Conservation (phyloP, 2,797 vertebrate species). For the Stomatorhinus walkeri region DNA sequence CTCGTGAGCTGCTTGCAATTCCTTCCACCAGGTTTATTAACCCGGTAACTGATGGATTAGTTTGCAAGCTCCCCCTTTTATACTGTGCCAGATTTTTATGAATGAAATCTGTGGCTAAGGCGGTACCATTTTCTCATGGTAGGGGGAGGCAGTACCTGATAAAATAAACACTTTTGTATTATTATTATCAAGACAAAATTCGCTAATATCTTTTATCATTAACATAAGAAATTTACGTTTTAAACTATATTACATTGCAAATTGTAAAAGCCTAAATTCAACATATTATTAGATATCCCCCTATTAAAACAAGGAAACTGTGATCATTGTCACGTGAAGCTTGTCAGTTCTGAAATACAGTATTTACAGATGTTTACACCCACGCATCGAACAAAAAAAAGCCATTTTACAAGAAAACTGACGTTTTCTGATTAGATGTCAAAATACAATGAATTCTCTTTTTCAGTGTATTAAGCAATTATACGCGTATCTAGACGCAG, state of each 20-base stretch:
- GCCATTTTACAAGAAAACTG: constrained; percentile 14
- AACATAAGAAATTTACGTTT: neutral
- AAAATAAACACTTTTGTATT: constrained; percentile 20
- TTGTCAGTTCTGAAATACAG: constrained; percentile 42
- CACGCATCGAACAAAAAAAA: constrained; percentile 15
- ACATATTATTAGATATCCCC: neutral
- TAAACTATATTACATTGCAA: neutral
- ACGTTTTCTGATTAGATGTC: constrained; percentile 13
- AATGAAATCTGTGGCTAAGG: constrained; percentile 62
- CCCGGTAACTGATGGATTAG: constrained; percentile 67
- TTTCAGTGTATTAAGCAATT: neutral
- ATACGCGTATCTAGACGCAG: neutral
- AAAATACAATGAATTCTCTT: constrained; percentile 3
- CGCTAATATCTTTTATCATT: neutral
- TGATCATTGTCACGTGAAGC: constrained; percentile 31
- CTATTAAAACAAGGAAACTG: constrained; percentile 8
- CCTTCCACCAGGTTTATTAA: constrained; percentile 66
- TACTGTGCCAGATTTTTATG: constrained; percentile 73
- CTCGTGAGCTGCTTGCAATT: neutral
- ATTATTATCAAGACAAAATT: neutral
- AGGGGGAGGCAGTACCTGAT: constrained; percentile 12
- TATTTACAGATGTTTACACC: constrained; percentile 31
- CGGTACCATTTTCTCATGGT: constrained; percentile 59
- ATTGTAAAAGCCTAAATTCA: neutral
- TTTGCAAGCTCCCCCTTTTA: constrained; percentile 69